Percentiles rank a stretch among this genome's conserved stretches.
Evolutionary conservation across 2,113 vertebrate species (phyloP).

Genomic region (Gulo gulo): DNA sequence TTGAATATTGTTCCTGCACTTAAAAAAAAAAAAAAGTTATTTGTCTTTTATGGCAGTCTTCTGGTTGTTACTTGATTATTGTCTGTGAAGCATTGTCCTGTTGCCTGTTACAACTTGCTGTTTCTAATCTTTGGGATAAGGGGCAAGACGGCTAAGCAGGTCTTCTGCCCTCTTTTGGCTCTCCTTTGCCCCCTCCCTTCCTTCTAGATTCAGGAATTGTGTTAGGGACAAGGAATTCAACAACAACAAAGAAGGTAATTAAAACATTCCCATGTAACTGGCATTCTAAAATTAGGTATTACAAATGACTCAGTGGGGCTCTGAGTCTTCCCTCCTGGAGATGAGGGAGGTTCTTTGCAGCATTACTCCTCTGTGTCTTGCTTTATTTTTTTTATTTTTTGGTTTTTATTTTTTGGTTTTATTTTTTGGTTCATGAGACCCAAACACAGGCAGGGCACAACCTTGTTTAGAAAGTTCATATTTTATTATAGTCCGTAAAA

Average conservation of each 20-base stretch:
- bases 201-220: background rate
- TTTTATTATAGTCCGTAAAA: background rate
- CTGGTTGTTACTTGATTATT: background rate
- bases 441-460: background rate
- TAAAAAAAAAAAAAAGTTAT: background rate
- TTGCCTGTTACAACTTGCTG: background rate
- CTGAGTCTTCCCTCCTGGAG: background rate
- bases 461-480: background rate
- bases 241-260: background rate
- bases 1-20: background rate
- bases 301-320: background rate
- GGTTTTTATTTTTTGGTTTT: background rate
- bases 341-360: background rate
- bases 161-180: background rate
- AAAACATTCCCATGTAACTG: background rate
- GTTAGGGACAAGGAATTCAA: background rate
- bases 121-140: background rate
- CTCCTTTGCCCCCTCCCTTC: background rate
- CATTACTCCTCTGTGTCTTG: background rate
- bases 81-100: background rate
- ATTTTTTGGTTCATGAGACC: background rate
- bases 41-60: background rate
- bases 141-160: background rate
- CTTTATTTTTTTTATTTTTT: background rate
- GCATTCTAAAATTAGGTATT: slow-evolving; percentile 19